Evolutionary conservation across 2,888 invertebrate genomes (phyloP), one percentile per base, ranked within the genome.

Genomic region (Hypselothyrea guttata): DNA sequence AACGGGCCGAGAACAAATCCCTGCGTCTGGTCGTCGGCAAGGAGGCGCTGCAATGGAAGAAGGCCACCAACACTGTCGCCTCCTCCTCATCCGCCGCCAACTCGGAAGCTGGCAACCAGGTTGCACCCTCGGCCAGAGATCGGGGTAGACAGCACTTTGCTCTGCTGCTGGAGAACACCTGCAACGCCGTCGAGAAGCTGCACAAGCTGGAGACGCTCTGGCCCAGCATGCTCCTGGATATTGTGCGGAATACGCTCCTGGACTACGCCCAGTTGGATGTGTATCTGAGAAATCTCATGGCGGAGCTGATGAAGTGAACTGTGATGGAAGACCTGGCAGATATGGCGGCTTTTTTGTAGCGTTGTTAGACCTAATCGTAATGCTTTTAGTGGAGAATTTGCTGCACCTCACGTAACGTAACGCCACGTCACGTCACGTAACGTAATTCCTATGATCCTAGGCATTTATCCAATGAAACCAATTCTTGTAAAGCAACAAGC

Each of bases 261-360:
- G 96, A 96, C 89, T 96, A 95, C 86, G 92, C 94, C n/a, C 93
- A 96, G 75, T 92, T 96, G 91, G 94, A 96, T 86, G 90, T 92
- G 54, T 96, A 96, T 87, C 94, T 96, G 90, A 95, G 95, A 87
- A 88, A 89, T 70, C 82, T 90, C 31, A 89, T 90, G 88, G 58
- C 75, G 18, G 89, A 90, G 56, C 73, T 90, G 45, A 88, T 88
- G 88, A 89, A 89, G 22, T 22, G 28, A 28, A 28, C 28, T 28
- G 28, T 28, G 33, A 33, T 33, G 27, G n/a, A n/a, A n/a, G n/a
- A n/a, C 31, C 31, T 31, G 22, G 22, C 22, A 22, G 22, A 22
- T 8, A 9, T 31, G 7, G 31, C 7, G 9, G 16, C 18, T 33
- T 15, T 11, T 40, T 37, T 52, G 48, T 62, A 56, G 41, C 42